phyloP scores from a whole-genome alignment of 2,113 vertebrate species.

The Chionomys nivalis region DNA sequence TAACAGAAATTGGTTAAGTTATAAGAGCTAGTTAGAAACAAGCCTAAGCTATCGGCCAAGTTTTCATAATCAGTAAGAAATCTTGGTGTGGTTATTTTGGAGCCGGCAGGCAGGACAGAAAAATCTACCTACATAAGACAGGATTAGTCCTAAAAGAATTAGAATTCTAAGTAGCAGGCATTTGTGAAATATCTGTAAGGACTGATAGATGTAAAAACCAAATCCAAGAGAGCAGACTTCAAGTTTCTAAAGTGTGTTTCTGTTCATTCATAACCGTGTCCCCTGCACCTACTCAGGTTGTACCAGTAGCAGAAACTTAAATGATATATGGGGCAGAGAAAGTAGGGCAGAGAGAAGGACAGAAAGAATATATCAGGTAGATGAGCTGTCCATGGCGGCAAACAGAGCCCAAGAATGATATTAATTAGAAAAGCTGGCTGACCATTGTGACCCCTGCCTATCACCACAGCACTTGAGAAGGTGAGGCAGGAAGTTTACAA shows the following conservation, averaged over 20 bases:
- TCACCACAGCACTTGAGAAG: not conserved
- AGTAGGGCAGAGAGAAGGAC: not conserved
- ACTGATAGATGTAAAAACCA: not conserved
- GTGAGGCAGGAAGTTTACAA: no score
- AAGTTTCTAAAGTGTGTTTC: not conserved
- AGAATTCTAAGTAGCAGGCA: not conserved
- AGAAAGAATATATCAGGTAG: not conserved
- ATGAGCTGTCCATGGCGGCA: not conserved
- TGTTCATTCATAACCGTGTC: not conserved
- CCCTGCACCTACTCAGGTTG: not conserved
- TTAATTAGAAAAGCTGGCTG: not conserved
- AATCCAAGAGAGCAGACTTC: not conserved
- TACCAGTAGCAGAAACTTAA: not conserved
- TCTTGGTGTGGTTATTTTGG: not conserved
- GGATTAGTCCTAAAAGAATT: not conserved
- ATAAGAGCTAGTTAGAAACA: not conserved
- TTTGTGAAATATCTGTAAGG: not conserved
- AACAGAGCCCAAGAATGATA: not conserved
- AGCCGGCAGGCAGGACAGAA: not conserved
- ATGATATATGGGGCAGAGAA: not conserved
- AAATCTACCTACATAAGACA: not conserved
- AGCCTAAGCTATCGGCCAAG: not conserved
- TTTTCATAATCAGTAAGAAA: not conserved
- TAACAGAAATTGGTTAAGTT: not conserved
- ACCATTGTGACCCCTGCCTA: no score